Percentiles rank a stretch among this genome's conserved stretches.
Conservation (phyloP, 2,113 vertebrate species). For the Sminthopsis crassicaudata region DNA sequence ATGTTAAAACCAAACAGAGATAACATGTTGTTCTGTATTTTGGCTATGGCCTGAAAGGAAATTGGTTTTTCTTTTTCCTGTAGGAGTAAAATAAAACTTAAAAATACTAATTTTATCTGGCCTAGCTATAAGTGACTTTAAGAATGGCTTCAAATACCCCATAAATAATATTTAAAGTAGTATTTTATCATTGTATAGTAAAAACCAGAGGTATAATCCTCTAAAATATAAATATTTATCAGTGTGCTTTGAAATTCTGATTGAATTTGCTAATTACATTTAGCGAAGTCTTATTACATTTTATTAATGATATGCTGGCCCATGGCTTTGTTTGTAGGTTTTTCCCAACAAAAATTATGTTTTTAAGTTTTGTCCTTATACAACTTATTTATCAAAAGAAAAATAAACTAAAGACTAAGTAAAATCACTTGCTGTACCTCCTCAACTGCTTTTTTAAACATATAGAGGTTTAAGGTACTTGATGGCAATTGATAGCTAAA, state of each 20-base stretch:
- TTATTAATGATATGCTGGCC: background rate
- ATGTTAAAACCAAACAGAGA: background rate
- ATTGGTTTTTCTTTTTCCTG: background rate
- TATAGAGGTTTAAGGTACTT: background rate
- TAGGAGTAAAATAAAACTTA: background rate
- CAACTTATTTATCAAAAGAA: background rate
- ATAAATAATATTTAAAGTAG: slow-evolving; percentile 10
- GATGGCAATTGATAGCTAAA: background rate
- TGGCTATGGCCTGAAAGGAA: background rate
- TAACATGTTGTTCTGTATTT: background rate
- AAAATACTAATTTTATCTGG: slow-evolving; percentile 8
- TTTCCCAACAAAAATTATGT: background rate
- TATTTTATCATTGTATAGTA: slow-evolving; percentile 4
- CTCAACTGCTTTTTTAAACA: background rate
- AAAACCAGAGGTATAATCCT: background rate
- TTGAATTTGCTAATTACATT: slow-evolving; percentile 32
- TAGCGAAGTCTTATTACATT: background rate
- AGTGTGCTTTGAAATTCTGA: slow-evolving; percentile 11
- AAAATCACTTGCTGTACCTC: background rate
- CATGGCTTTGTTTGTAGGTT: background rate
- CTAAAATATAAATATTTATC: background rate
- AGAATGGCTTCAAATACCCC: slow-evolving; percentile 16
- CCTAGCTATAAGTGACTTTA: background rate
- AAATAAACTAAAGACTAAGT: background rate
- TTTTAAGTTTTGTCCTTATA: background rate